Percentiles rank a stretch among this genome's conserved stretches.
Evolutionary conservation across 2,888 invertebrate genomes (phyloP).

Genomic region (Apotomis betuletana): DNA sequence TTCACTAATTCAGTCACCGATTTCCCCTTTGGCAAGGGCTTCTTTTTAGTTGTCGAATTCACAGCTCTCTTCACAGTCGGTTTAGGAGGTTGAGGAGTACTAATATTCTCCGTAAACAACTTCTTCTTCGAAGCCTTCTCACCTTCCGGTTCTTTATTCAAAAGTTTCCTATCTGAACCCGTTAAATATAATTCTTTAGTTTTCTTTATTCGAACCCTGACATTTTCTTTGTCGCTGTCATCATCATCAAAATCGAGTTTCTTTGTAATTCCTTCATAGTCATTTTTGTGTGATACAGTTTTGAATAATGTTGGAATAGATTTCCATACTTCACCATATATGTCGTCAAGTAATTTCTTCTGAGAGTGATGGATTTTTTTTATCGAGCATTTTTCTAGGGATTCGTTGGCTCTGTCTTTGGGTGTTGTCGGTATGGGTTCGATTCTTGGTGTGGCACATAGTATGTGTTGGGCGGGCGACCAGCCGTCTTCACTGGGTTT

Average conservation of each 20-base stretch:
- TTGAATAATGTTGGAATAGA: constrained; percentile 75
- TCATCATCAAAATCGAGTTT: constrained; percentile 70
- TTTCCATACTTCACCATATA: constrained; percentile 84
- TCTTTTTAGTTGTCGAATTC: constrained; percentile 63
- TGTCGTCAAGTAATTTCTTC: constrained; percentile 73
- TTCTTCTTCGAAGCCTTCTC: constrained; percentile 71
- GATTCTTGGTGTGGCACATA: constrained; percentile 67
- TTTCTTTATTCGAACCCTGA: constrained; percentile 58
- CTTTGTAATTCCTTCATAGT: constrained; percentile 63
- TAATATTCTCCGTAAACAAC: constrained; percentile 69
- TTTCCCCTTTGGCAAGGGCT: constrained; percentile 58
- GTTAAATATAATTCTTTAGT: constrained; percentile 69
- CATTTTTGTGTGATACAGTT: constrained; percentile 58
- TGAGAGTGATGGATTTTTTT: constrained; percentile 72
- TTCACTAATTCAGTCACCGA: constrained; percentile 72
- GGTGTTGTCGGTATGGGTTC: constrained; percentile 68
- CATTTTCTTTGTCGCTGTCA: constrained; percentile 70
- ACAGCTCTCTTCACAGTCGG: constrained; percentile 55
- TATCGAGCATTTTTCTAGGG: constrained; percentile 69
- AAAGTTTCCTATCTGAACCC: constrained; percentile 64
- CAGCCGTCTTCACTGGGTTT: constrained; percentile 69
- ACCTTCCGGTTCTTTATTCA: constrained; percentile 52
- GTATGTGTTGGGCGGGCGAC: constrained; percentile 74
- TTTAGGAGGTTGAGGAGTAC: constrained; percentile 65
- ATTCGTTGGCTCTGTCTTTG: constrained; percentile 69